Evolutionary conservation across 2,888 invertebrate species (phyloP).

Genomic region (Oligia fasciuncula): DNA sequence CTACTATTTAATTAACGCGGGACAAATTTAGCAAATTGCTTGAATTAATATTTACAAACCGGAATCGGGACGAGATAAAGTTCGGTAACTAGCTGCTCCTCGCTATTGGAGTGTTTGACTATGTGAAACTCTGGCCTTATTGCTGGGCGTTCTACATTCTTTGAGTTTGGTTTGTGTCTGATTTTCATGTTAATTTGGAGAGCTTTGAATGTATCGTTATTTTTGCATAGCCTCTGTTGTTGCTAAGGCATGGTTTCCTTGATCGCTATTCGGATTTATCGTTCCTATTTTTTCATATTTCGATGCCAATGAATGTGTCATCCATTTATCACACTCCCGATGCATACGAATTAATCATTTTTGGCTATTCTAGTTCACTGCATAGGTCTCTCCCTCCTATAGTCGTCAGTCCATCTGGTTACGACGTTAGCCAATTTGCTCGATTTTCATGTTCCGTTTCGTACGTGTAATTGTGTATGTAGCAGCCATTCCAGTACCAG

Average conservation of each 20-base stretch:
- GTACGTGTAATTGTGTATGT: neutral
- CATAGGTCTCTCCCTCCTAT: neutral
- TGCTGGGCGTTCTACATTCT: conserved; percentile 49
- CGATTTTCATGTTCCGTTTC: conserved; percentile 29
- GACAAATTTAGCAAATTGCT: conserved; percentile 72
- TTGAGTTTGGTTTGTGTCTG: conserved; percentile 36
- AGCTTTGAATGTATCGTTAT: neutral
- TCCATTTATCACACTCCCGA: conserved; percentile 19
- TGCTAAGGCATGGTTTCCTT: neutral
- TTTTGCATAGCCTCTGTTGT: conserved; percentile 7
- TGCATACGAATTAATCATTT: conserved; percentile 32
- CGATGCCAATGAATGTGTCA: conserved; percentile 11
- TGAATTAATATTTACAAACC: conserved; percentile 68
- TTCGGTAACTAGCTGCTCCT: conserved; percentile 61
- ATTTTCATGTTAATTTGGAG: conserved; percentile 29
- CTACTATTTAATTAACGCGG: conserved; percentile 78
- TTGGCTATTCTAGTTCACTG: conserved; percentile 21
- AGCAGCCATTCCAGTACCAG: neutral
- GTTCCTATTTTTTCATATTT: conserved; percentile 17
- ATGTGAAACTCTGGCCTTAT: conserved; percentile 47
- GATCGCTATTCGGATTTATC: conserved; percentile 8
- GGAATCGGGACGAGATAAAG: conserved; percentile 63
- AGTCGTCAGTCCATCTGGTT: conserved; percentile 4
- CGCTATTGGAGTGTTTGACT: conserved; percentile 53
- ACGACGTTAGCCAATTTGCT: conserved; percentile 20